Evolutionary conservation across 2,113 vertebrate species (phyloP).

Genomic region (Glareola pratincola): DNA sequence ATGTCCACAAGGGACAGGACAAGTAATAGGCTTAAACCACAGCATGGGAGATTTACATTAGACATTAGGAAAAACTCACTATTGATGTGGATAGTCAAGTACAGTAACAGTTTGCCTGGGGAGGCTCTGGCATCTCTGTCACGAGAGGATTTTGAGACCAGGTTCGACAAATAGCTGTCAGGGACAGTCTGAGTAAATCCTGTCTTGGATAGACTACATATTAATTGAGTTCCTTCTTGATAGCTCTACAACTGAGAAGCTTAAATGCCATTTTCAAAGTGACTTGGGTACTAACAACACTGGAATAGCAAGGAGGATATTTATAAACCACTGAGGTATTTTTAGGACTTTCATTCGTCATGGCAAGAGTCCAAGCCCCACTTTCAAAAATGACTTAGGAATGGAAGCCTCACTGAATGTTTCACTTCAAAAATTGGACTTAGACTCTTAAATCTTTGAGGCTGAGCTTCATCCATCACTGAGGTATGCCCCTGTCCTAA

Average conservation of each 20-base stretch:
- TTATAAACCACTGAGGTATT: slow-evolving; percentile 18
- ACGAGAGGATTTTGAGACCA: slow-evolving; percentile 17
- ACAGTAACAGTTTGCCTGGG: not conserved
- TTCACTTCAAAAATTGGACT: not conserved
- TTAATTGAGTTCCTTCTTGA: not conserved
- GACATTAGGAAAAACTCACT: slow-evolving; percentile 20
- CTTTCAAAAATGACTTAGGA: not conserved
- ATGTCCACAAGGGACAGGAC: slow-evolving; percentile 41
- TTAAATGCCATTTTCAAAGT: slow-evolving; percentile 21
- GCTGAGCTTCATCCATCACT: not conserved
- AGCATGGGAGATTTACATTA: not conserved
- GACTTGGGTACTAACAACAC: not conserved
- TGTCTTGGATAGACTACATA: not conserved
- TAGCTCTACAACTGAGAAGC: not conserved
- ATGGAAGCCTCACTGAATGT: not conserved
- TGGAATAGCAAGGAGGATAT: not conserved
- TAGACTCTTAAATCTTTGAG: not conserved
- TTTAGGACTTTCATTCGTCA: not conserved
- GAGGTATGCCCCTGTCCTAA: not conserved
- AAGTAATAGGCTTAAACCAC: slow-evolving; percentile 46
- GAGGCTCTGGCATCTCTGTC: not conserved
- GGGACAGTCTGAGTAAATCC: not conserved
- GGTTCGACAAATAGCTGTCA: slow-evolving; percentile 14
- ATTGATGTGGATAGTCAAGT: not conserved
- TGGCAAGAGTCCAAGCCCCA: not conserved